These are phyloP conservation scores for Heliconius aoede DNA, from an alignment of 2,888 invertebrate genomes.

Conservation along the genomic window DNA sequence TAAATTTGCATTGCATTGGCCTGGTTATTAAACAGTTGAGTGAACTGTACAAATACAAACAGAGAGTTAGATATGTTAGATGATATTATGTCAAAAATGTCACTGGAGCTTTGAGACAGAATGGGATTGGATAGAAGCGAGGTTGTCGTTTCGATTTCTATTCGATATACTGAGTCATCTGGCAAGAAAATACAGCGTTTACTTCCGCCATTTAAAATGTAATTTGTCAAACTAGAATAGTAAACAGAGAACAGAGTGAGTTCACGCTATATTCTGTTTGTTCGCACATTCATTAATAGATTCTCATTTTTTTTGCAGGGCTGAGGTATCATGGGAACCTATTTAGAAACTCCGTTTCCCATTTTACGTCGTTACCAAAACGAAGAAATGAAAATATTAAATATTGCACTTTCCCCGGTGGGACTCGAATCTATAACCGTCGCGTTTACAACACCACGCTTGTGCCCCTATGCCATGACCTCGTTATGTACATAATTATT, in stretches of 20 bases:
- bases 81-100: neutral
- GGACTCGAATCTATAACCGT: neutral
- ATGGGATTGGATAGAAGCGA: too few relatives aligned
- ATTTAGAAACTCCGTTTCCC: neutral
- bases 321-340: neutral
- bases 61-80: neutral
- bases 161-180: neutral
- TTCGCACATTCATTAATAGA: neutral
- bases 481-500: neutral
- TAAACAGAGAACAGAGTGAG: neutral
- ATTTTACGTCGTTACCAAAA: neutral
- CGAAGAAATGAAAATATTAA: neutral
- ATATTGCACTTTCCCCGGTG: neutral
- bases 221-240: too few relatives aligned
- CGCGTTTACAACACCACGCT: neutral
- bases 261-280: neutral
- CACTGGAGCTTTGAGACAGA: neutral
- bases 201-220: neutral
- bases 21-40: constrained; percentile 14
- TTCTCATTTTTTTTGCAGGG: neutral
- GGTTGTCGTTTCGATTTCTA: too few relatives aligned
- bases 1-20: constrained; percentile 27
- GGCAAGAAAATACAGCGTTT: neutral
- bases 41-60: constrained; percentile 8
- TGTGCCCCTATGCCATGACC: neutral